A percentile compares a stretch with the other conserved stretches of the same genome.
phyloP scores from a whole-genome alignment of 1,140 invertebrate genomes.

The Araneus ventricosus region DNA sequence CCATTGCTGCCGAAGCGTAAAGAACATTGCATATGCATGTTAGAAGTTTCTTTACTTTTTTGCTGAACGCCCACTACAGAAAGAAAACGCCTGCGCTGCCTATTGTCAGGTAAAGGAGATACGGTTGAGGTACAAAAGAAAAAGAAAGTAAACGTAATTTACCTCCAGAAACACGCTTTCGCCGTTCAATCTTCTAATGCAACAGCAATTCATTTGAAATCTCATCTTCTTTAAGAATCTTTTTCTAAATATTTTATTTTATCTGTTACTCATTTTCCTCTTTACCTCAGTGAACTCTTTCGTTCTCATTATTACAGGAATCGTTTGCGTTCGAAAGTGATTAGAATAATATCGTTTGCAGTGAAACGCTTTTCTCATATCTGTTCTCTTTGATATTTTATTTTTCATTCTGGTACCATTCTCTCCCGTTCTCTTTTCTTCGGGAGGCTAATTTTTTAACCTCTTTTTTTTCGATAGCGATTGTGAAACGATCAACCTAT shows the following conservation, averaged over 20 bases:
- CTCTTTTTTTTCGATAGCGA: neutral
- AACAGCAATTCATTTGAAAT: neutral
- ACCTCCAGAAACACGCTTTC: neutral
- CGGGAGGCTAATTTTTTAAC: neutral
- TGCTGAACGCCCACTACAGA: neutral
- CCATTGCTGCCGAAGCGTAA: neutral
- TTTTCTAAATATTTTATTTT: neutral
- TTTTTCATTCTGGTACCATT: neutral
- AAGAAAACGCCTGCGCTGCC: neutral
- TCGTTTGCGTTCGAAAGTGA: neutral
- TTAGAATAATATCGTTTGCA: neutral
- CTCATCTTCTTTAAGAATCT: neutral
- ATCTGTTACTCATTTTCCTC: neutral
- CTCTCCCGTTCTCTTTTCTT: neutral
- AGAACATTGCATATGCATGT: neutral
- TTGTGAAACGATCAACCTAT: no score
- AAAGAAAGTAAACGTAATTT: slow-evolving; percentile 5
- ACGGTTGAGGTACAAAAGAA: slow-evolving; percentile 33
- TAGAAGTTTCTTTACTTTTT: neutral
- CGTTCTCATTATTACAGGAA: neutral
- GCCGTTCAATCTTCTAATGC: neutral
- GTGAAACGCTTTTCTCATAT: neutral
- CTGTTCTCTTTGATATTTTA: neutral
- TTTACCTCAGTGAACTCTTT: neutral
- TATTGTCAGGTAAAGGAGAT: slow-evolving; percentile 47